Evolutionary conservation across 2,797 vertebrate genomes (phyloP), one percentile per base, ranked within the genome.

Genomic region (Sus cebifrons): DNA sequence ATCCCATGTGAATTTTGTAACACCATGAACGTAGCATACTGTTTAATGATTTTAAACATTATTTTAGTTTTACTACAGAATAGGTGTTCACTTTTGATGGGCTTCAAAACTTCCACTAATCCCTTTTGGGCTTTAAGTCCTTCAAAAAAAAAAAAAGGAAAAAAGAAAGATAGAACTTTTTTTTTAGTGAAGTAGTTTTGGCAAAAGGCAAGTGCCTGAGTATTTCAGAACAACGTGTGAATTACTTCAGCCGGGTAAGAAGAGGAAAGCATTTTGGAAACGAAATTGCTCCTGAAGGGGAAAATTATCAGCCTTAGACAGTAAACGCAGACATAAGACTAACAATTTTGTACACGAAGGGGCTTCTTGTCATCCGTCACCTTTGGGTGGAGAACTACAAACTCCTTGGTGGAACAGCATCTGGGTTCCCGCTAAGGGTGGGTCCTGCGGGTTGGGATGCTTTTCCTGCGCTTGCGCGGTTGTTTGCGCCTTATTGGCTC

Each of bases 181-280:
- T 84, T 67, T 83, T 62, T 83, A 73, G 65, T 36, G 36, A 62
- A 91, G 77, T 68, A 27, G 86, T 82, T 96, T 89, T 95, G 94
- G 84, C 91, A 93, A 95, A 94, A 96, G 74, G 40, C 32, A 81
- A 49, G 49, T 75, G 49, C 58, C 62, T 44, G 40, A 18, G 58
- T 73, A 16, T 49, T 89, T 90, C 68, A 85, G 82, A 73, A 81
- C 3, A 79, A 67, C 29, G 27, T 9, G 0, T 2, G 20, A 65
- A 32, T 36, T 52, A 73, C 11, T 65, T 29, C 36, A 67, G 71
- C 18, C 23, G 29, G 92, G 40, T 17, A 32, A 60, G 71, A 92
- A 54, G 27, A 90, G 40, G 29, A 79, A 83, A 68, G 54, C 18
- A 7, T 32, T 93, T 71, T 40, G 56, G 77, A 88, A 78, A 93